These are phyloP conservation scores for Seriola rivoliana DNA, from an alignment of 2,113 vertebrate genomes.

Conservation along the genomic window DNA sequence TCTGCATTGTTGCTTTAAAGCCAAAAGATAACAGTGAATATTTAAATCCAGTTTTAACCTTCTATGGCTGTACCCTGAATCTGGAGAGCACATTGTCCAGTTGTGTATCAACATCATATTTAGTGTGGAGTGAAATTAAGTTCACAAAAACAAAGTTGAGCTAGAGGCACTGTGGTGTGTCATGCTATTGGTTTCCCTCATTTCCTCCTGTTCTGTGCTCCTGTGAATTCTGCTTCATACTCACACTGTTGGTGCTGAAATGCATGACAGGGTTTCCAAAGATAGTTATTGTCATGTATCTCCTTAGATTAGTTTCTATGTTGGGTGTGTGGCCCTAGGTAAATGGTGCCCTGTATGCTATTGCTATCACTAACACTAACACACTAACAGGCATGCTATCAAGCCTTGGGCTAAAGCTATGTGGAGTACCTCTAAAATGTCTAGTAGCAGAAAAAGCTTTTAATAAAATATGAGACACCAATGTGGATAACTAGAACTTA, in stretches of 20 bases:
- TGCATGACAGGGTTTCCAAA: background rate
- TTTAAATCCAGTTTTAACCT: constrained; percentile 21
- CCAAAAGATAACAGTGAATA: constrained; percentile 40
- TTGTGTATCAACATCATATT: background rate
- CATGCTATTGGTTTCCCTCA: too few species aligned
- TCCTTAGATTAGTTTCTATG: background rate
- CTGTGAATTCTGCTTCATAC: background rate
- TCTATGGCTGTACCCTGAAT: background rate
- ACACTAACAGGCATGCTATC: too few species aligned
- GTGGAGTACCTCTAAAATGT: too few species aligned
- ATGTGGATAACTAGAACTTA: too few species aligned
- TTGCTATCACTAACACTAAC: too few species aligned
- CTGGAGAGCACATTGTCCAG: background rate
- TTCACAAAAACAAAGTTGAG: background rate
- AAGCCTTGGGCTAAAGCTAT: too few species aligned
- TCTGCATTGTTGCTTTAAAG: constrained; percentile 43
- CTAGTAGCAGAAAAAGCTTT: too few species aligned
- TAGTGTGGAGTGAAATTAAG: background rate
- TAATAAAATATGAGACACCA: too few species aligned
- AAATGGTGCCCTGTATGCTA: too few species aligned
- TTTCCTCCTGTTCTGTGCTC: background rate
- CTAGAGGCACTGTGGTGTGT: too few species aligned
- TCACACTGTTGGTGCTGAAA: background rate
- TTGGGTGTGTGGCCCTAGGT: too few species aligned
- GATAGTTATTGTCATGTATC: background rate